Base-by-base conservation (phyloP, 92 coral and sea anemone genomes). In the Desmophyllum pertusum region DNA sequence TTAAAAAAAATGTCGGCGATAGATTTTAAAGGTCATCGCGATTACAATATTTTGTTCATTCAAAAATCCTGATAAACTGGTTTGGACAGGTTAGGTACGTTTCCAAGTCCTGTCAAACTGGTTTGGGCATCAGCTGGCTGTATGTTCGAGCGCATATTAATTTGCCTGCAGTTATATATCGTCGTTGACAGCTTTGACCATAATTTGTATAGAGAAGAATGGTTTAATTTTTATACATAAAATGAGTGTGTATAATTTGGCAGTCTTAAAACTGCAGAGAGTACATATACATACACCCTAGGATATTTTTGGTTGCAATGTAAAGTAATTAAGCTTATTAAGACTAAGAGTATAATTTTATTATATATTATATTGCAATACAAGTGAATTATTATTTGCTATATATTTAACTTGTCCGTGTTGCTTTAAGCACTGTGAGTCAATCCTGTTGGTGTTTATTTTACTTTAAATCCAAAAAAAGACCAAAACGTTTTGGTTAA, bases 81-180 rank as follows among this genome's bases (percentile, higher is more conserved):
- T 37, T 78, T 78, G 83, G 38, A n/a, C 39, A 65, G 81, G 10
- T 15, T 18, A 38, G 57, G 4, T 38, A 21, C 43, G 4, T 2
- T 17, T 45, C 42, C 29, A 43, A 78, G 35, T 69, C 66, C 75
- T 80, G 76, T 80, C 66, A 31, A 29, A 68, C 84, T 23, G 40
- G 67, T 80, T 80, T 67, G 76, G 36, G 76, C 76, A 80, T 48
- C 84, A 80, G 84, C 84, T 33, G 84, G 76, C 84, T 67, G 76
- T 36, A 80, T 80, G 76, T 80, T 80, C 76, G 42, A 53, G 25
- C 15, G 21, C 4, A 67, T 5, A 33, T 43, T 29, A 80, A 43
- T 33, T 45, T 46, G 43, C 63, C 1, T 43, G 57, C 36, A 62
- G 25, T n/a, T 43, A 53, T 65, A 25, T 42, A 4, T 10, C 65